Evolutionary conservation across 1,140 invertebrate species (phyloP).

Genomic region (Battus philenor): DNA sequence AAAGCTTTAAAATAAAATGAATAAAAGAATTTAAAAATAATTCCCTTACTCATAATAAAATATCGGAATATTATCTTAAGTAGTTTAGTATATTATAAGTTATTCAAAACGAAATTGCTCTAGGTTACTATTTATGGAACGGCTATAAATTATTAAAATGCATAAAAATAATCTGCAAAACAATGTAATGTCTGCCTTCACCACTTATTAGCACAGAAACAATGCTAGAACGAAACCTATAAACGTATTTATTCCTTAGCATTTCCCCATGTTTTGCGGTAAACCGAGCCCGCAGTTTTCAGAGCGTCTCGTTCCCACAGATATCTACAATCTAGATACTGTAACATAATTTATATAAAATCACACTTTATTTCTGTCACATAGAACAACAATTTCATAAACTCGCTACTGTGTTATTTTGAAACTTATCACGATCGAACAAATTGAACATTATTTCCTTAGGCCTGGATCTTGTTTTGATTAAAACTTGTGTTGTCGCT

Average conservation of each 20-base stretch:
- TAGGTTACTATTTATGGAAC: no score
- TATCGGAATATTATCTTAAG: no score
- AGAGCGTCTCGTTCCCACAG: slow-evolving; percentile 50
- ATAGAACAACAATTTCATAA: slow-evolving; percentile 19
- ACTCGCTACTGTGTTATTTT: slow-evolving; percentile 10
- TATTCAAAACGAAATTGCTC: no score
- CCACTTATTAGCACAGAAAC: slow-evolving; percentile 12
- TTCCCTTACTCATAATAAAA: no score
- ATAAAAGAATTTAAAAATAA: no score
- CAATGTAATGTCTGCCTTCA: no score
- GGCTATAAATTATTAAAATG: no score
- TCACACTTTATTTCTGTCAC: slow-evolving; percentile 19
- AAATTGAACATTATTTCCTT: slow-evolving; percentile 8
- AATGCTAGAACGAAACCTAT: slow-evolving; percentile 12
- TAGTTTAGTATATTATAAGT: no score
- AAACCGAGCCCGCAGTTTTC: slow-evolving; percentile 34
- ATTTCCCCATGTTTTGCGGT: slow-evolving; percentile 15
- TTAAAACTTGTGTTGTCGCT: slow-evolving; percentile 16
- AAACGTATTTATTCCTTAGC: slow-evolving; percentile 12
- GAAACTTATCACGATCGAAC: slow-evolving; percentile 1
- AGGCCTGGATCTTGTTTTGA: background rate
- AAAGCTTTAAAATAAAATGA: no score
- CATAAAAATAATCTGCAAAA: no score
- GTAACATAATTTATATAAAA: slow-evolving; percentile 20
- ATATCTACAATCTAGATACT: slow-evolving; percentile 23